These are phyloP conservation scores for Hirtodrosophila duncani DNA, from an alignment of 2,888 invertebrate genomes.

Conservation along the genomic window DNA sequence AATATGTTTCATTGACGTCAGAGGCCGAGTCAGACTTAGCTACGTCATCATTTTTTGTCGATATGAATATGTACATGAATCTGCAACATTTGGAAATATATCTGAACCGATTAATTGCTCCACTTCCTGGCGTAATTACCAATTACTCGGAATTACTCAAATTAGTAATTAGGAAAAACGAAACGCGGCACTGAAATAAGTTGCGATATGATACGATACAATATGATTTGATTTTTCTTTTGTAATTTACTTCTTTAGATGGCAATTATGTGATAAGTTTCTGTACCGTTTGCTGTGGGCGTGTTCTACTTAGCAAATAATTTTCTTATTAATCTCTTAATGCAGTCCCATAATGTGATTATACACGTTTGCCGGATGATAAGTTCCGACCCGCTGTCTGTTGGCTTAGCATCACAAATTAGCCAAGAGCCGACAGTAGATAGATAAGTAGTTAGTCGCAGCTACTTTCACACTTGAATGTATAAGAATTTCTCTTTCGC, in stretches of 20 bases:
- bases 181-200: slow-evolving; percentile 22
- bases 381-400: slow-evolving; percentile 5
- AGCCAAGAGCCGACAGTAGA: slow-evolving; percentile 15
- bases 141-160: slow-evolving; percentile 39
- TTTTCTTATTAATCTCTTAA: slow-evolving; percentile 29
- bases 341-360: slow-evolving; percentile 29
- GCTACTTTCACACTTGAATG: slow-evolving; percentile 66
- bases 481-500: slow-evolving; percentile 70
- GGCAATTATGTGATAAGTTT: slow-evolving; percentile 1
- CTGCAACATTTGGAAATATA: too few relatives aligned
- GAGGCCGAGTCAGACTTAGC: slow-evolving; percentile 19
- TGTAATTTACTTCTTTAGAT: slow-evolving; percentile 31
- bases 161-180: slow-evolving; percentile 44
- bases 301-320: slow-evolving; percentile 38
- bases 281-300: slow-evolving; percentile 27
- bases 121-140: slow-evolving; percentile 42
- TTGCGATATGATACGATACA: too few relatives aligned
- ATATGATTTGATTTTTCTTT: slow-evolving; percentile 23
- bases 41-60: slow-evolving; percentile 5
- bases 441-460: slow-evolving; percentile 9
- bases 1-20: slow-evolving; percentile 19
- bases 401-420: slow-evolving; percentile 41
- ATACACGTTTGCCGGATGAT: slow-evolving; percentile 22
- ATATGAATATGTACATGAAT: too few relatives aligned
- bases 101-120: too few relatives aligned